Evolutionary conservation across 2,888 invertebrate genomes (phyloP).

Genomic region (Crocallis elinguaria): DNA sequence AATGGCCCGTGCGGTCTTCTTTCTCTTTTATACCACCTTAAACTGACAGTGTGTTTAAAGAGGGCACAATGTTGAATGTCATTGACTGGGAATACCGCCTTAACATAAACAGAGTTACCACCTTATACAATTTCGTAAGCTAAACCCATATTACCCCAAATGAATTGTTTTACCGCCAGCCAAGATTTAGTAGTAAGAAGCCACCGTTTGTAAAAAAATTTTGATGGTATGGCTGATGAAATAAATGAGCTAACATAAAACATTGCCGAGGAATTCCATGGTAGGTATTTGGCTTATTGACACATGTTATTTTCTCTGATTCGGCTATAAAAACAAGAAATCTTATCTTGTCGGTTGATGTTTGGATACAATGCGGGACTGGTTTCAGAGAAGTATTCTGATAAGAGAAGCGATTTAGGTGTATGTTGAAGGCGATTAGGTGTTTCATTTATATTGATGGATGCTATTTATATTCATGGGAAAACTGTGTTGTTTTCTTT

Average conservation of each 20-base stretch:
- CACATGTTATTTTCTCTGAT: constrained; percentile 72
- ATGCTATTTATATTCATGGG: constrained; percentile 29
- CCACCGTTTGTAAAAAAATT: constrained; percentile 58
- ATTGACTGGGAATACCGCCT: too few species aligned
- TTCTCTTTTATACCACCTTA: too few species aligned
- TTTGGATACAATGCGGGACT: constrained; percentile 55
- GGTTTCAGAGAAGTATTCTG: constrained; percentile 37
- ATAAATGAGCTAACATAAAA: constrained; percentile 58
- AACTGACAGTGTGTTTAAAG: too few species aligned
- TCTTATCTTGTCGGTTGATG: constrained; percentile 63
- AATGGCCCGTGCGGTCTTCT: too few species aligned
- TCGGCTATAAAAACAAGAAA: constrained; percentile 67
- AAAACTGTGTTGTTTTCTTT: neutral
- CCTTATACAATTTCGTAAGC: constrained; percentile 20
- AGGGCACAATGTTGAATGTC: too few species aligned
- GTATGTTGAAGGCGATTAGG: constrained; percentile 31
- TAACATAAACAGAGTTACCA: constrained; percentile 18
- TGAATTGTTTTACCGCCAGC: constrained; percentile 29
- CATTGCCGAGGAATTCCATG: constrained; percentile 60
- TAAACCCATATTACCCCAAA: constrained; percentile 21
- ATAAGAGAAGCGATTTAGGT: constrained; percentile 29
- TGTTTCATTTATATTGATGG: constrained; percentile 35
- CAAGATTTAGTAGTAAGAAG: constrained; percentile 39
- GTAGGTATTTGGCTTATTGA: constrained; percentile 60
- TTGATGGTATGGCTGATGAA: constrained; percentile 61